These are phyloP conservation scores for Tichodroma muraria DNA, from an alignment of 2,113 vertebrate genomes.

Conservation along the genomic window DNA sequence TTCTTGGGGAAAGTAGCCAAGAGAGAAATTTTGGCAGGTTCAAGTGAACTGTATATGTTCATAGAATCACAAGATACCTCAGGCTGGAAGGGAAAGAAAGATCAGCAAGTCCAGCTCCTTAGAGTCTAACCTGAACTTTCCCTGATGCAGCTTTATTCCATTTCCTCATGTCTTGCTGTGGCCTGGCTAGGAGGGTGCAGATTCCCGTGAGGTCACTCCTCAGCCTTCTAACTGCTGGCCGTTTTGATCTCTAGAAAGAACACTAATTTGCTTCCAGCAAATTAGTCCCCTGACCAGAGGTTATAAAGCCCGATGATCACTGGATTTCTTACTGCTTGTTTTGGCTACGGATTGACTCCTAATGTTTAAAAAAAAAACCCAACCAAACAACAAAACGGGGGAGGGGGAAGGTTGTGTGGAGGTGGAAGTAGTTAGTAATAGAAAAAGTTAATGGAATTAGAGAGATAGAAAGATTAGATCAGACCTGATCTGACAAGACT, in stretches of 20 bases:
- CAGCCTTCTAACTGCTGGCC: background rate
- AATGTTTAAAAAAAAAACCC: background rate
- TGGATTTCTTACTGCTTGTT: background rate
- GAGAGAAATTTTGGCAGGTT: background rate
- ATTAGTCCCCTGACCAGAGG: background rate
- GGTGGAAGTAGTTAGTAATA: background rate
- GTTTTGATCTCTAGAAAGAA: background rate
- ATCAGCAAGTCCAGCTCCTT: background rate
- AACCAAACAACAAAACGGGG: rapidly evolving
- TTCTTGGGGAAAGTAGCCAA: background rate
- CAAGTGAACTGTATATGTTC: background rate
- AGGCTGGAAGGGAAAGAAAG: background rate
- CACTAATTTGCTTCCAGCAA: background rate
- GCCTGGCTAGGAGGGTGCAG: rapidly evolving
- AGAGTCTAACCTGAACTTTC: background rate
- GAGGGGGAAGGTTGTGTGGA: rapidly evolving
- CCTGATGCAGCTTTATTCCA: background rate
- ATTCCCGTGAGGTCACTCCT: background rate
- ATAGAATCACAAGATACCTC: background rate
- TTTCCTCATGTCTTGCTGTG: rapidly evolving
- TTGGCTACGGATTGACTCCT: background rate
- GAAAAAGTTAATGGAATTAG: background rate
- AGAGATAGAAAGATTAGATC: background rate
- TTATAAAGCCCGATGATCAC: background rate
- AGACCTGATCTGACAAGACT: background rate